phyloP scores from a whole-genome alignment of 2,797 vertebrate genomes.

The Epinephelus awoara region DNA sequence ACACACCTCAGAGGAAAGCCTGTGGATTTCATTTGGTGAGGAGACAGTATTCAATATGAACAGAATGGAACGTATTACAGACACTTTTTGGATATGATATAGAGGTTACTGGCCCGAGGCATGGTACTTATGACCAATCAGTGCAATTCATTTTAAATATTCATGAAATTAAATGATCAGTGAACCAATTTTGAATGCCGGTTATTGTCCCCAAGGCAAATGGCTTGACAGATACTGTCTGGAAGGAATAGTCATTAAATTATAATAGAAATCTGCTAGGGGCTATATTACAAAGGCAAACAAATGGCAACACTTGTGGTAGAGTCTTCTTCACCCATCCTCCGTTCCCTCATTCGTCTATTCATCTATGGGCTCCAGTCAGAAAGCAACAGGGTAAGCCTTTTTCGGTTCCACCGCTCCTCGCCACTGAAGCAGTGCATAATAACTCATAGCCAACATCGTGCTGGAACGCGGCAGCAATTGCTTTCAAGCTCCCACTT shows the following conservation, averaged over 20 bases:
- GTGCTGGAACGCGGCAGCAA: constrained; percentile 76
- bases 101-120: constrained; percentile 63
- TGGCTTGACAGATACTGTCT: constrained; percentile 64
- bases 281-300: constrained; percentile 65
- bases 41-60: constrained; percentile 49
- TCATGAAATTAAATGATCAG: constrained; percentile 78
- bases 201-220: constrained; percentile 63
- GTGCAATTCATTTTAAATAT: constrained; percentile 61
- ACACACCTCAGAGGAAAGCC: constrained; percentile 61
- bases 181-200: constrained; percentile 64
- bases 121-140: constrained; percentile 68
- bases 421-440: constrained; percentile 75
- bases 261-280: constrained; percentile 62
- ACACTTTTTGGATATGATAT: constrained; percentile 54
- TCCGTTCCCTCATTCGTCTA: constrained; percentile 50
- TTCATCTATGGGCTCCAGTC: constrained; percentile 66
- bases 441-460: constrained; percentile 85
- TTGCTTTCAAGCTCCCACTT: constrained; percentile 86
- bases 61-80: constrained; percentile 49
- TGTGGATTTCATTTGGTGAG: constrained; percentile 43
- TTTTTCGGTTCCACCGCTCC: constrained; percentile 71
- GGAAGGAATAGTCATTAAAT: constrained; percentile 70
- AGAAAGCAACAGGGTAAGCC: constrained; percentile 78
- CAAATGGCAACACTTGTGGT: constrained; percentile 70
- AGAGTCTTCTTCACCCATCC: constrained; percentile 50